Conservation (phyloP, 2,888 invertebrate species). For the Mystacides longicornis region DNA sequence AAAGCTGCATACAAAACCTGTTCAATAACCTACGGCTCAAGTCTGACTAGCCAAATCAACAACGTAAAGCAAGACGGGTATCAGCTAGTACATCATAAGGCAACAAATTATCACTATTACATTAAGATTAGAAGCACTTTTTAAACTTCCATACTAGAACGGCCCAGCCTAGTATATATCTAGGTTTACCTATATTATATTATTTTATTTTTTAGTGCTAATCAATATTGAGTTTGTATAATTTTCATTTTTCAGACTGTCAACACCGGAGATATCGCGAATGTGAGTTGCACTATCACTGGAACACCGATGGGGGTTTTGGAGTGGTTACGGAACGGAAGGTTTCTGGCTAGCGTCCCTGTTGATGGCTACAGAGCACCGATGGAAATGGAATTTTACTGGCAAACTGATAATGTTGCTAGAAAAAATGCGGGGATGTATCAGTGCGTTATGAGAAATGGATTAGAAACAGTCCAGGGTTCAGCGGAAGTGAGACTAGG, state of each 20-base stretch:
- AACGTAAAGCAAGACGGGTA: too few species aligned
- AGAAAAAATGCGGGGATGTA: slow-evolving; percentile 81
- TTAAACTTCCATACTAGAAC: too few species aligned
- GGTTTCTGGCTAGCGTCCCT: slow-evolving; percentile 35
- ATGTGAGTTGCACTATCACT: slow-evolving; percentile 78
- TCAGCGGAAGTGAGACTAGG: slow-evolving; percentile 72
- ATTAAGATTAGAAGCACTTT: too few species aligned
- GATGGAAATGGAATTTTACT: slow-evolving; percentile 32
- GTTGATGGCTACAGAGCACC: slow-evolving; percentile 38
- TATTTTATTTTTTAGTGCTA: too few species aligned
- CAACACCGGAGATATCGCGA: slow-evolving; percentile 76
- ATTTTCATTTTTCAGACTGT: slow-evolving; percentile 50
- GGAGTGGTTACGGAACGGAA: slow-evolving; percentile 69
- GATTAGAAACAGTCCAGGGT: slow-evolving; percentile 71
- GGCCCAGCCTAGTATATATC: too few species aligned
- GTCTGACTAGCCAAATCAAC: too few species aligned
- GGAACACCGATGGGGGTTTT: slow-evolving; percentile 67
- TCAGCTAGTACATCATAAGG: too few species aligned
- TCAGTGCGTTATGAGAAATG: slow-evolving; percentile 78
- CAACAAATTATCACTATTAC: too few species aligned
- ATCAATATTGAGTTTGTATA: too few species aligned
- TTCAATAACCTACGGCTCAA: too few species aligned
- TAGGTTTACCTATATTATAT: too few species aligned
- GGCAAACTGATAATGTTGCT: slow-evolving; percentile 51
- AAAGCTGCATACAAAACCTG: too few species aligned